These are phyloP conservation scores for Mungos mungo DNA, from an alignment of 2,113 vertebrate genomes.

Conservation along the genomic window DNA sequence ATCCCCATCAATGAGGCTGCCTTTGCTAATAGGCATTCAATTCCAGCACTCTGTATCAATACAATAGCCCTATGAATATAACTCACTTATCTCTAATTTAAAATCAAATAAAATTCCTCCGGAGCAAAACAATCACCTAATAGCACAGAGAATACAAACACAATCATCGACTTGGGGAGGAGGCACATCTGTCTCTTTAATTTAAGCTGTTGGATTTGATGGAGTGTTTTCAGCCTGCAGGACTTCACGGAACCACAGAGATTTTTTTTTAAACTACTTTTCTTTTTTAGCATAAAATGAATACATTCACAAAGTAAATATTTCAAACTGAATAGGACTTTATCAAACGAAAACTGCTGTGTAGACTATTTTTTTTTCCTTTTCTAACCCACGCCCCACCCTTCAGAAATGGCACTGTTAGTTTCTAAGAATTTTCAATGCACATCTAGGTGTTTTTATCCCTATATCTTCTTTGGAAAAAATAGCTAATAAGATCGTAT, in stretches of 20 bases:
- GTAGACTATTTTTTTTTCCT: background rate
- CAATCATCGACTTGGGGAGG: conserved; percentile 38
- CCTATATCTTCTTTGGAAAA: background rate
- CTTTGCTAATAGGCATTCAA: conserved; percentile 52
- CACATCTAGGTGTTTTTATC: background rate
- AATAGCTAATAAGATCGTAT: background rate
- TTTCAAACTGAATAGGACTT: conserved; percentile 37
- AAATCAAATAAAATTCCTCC: conserved; percentile 63
- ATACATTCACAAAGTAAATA: conserved; percentile 39
- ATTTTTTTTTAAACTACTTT: conserved; percentile 35
- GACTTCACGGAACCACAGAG: conserved; percentile 26
- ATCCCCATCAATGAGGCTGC: conserved; percentile 33
- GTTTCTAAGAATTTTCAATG: background rate
- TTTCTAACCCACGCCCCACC: background rate
- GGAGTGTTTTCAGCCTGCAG: conserved; percentile 40
- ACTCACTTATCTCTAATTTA: conserved; percentile 69
- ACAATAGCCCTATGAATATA: conserved; percentile 51
- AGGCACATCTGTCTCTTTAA: conserved; percentile 57
- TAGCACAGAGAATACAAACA: conserved; percentile 51
- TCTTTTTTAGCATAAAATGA: conserved; percentile 9
- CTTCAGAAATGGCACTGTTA: conserved; percentile 2
- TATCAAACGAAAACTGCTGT: conserved; percentile 39
- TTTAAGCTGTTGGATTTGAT: conserved; percentile 55
- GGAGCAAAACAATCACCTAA: conserved; percentile 53
- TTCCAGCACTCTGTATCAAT: conserved; percentile 36